Base-by-base conservation (phyloP, 1,140 invertebrate genomes). In the Lerema accius region DNA sequence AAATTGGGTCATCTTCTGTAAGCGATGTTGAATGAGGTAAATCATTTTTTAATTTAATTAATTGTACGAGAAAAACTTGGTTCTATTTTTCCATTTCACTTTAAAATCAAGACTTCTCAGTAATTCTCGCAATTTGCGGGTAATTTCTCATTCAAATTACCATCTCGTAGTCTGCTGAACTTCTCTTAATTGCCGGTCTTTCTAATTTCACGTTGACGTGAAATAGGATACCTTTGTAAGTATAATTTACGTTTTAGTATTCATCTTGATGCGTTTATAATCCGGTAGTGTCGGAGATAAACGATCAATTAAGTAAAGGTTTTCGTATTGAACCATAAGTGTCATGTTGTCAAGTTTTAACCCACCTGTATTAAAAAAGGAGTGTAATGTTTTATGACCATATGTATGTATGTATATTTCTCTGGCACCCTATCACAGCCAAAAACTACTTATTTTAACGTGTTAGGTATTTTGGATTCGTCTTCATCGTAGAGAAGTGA, bases 111-210 rank as follows among this genome's bases (percentile, higher is more conserved):
- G 10, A 37, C 11, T 49, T 49, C 45, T 28, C 19, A 9, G 46
- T 49, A 49, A 49, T 49, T 32, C 28, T 7, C n/a, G 19, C 45
- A 32, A 5, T 7, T 32, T 49, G 28, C 14, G 46, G 46, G 26
- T 49, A 49, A 49, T 49, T 49, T 32, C 14, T 49, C 46, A 49
- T 49, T 49, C 14, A 15, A 49, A 49, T 49, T 49, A 28, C 23
- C 35, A 11, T 37, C 4, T 37, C 11, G 35, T 37, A 32, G 23
- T 49, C 19, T 13, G 19, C 13, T 32, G 35, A 37, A n/a, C n/a
- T 37, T 37, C 1, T 37, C 35, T 49, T 49, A 49, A 49, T 49
- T 48, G 46, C 26, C 15, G 10, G 11, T 37, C 11, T 11, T 37
- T 37, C n/a, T 11, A 37, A 32, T 32, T 32, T 32, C 4, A 10